Base-by-base conservation (phyloP, 1,140 invertebrate species). In the Rhizoglyphus robini region DNA sequence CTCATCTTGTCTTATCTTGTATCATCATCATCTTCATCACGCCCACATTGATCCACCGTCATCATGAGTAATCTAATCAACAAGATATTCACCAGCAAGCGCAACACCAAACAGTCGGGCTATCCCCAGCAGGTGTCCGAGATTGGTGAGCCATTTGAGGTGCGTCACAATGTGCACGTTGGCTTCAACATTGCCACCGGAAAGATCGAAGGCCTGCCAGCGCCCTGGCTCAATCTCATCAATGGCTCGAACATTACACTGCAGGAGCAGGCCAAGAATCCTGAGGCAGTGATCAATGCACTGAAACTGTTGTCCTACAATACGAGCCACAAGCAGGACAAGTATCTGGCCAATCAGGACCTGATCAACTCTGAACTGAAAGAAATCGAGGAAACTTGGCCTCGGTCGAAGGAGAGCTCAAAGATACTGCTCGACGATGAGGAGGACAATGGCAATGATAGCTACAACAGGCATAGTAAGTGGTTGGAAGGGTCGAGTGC, bases 301-400 rank as follows among this genome's bases (percentile, higher is more conserved):
- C 82, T 96, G 32, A 90, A 91, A 72, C 94, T 88, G 74, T 94
- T 92, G 73, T 90, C 90, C 73, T 87, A 88, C 74, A 84, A 85
- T 1, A 86, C 88, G 51, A 27, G 5, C 23, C 87, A 86, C 86
- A 67, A 78, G 80, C 68, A 79, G 80, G 85, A 87, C 70, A 90
- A 90, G 73, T 84, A 83, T 8, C 82, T 89, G 63, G 82, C 87
- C 4, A 90, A 88, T 0, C 73, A 75, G 34, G 76, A 78, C 65
- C 73, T 77, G 31, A 72, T 75, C 30, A 72, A 76, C 34, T 74
- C 77, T 67, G 69, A 72, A 27, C 51, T 68, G n/a, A 15, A 48
- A n/a, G 64, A 65, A 18, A 60, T 66, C 62, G 67, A 66, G 29
- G 36, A 49, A 15, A 38, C 63, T 23, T 63, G 38, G 36, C 54